Conservation (phyloP, 1,140 invertebrate species). For the Sarcophaga bullata region DNA sequence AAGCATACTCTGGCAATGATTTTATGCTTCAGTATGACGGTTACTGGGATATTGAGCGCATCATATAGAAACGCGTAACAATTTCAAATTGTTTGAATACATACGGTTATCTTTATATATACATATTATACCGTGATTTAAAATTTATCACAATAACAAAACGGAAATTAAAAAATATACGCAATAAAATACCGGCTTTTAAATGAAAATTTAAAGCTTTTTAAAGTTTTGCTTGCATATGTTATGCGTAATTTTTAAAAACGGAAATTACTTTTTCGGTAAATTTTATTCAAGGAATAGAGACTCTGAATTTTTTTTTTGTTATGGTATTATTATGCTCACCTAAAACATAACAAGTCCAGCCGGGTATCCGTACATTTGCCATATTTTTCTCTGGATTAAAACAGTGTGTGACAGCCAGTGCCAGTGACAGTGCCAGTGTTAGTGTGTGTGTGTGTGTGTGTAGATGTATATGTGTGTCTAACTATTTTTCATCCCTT, state of each 20-base stretch:
- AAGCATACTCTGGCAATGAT: not conserved
- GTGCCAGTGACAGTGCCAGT: not conserved
- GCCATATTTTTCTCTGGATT: not conserved
- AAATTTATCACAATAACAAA: too few species aligned
- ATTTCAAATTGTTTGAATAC: not conserved
- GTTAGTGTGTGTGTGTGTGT: constrained; percentile 2
- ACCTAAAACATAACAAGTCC: not conserved
- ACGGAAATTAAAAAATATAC: too few species aligned
- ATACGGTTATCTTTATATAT: too few species aligned
- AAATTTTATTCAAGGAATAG: too few species aligned
- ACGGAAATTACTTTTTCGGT: too few species aligned
- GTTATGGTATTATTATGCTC: too few species aligned
- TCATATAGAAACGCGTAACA: constrained; percentile 11
- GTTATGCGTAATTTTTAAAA: too few species aligned
- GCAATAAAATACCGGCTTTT: too few species aligned
- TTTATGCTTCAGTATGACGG: constrained; percentile 30
- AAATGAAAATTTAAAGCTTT: too few species aligned
- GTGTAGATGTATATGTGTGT: constrained; percentile 8
- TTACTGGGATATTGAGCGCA: constrained; percentile 30
- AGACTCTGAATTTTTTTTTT: too few species aligned
- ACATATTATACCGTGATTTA: too few species aligned
- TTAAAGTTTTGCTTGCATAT: too few species aligned
- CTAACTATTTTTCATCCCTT: constrained; percentile 14
- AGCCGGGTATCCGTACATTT: constrained; percentile 16
- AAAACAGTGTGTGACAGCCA: not conserved